Percentiles rank a stretch among this genome's conserved stretches.
Conservation (phyloP, 2,797 vertebrate species). For the Gadopsis marmoratus region DNA sequence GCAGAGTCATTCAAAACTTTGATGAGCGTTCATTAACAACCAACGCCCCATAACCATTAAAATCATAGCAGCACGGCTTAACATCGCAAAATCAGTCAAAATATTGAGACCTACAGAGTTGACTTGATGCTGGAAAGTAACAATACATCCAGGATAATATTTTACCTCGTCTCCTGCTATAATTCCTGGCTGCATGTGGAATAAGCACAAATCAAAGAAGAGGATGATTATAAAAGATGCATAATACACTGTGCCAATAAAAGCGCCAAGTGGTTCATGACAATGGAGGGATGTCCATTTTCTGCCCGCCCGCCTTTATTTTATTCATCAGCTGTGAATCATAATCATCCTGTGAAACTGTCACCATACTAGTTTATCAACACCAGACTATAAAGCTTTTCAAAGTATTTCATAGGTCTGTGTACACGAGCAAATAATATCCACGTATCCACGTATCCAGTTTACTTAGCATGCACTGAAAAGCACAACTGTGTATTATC, state of each 20-base stretch:
- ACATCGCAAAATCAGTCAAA: conserved; percentile 30
- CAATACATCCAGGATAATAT: conserved; percentile 27
- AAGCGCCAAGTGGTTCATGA: conserved; percentile 49
- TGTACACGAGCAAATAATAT: neutral
- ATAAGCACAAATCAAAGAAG: conserved; percentile 85
- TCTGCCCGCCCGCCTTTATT: conserved; percentile 11
- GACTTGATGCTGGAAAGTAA: conserved; percentile 26
- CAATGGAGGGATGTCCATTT: conserved; percentile 23
- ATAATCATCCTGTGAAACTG: conserved; percentile 20
- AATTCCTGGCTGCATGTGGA: conserved; percentile 99
- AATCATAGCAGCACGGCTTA: conserved; percentile 28
- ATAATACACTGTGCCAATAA: conserved; percentile 43
- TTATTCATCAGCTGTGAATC: conserved; percentile 45
- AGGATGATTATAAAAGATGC: conserved; percentile 77
- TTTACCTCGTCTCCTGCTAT: conserved; percentile 99
- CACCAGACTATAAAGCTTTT: neutral
- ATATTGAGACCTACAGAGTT: conserved; percentile 19
- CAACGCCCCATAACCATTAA: conserved; percentile 11
- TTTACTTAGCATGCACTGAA: conserved; percentile 17
- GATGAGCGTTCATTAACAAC: conserved; percentile 10
- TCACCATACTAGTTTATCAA: neutral
- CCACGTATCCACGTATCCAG: conserved; percentile 8
- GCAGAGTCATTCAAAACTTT: conserved; percentile 17
- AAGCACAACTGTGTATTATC: conserved; percentile 6
- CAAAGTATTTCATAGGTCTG: neutral